Conservation (phyloP, 2,888 invertebrate species). For the Nomada fucata region DNA sequence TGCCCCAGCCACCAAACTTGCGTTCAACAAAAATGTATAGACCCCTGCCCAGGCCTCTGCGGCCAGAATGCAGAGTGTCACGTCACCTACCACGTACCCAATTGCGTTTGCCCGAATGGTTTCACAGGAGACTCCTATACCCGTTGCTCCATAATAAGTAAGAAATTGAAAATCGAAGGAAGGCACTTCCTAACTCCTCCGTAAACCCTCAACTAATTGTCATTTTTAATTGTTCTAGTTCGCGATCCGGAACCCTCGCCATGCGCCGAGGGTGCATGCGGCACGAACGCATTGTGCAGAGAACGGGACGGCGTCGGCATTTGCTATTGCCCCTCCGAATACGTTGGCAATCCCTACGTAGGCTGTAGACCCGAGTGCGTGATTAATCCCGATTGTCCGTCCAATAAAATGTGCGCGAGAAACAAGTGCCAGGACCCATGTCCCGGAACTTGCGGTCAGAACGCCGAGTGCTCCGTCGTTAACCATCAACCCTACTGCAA, state of each 20-base stretch:
- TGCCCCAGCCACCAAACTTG: slow-evolving; percentile 87
- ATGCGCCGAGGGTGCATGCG: slow-evolving; percentile 81
- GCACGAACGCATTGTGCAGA: slow-evolving; percentile 88
- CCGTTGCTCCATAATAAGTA: slow-evolving; percentile 84
- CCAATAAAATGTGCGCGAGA: slow-evolving; percentile 87
- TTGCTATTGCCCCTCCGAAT: slow-evolving; percentile 88
- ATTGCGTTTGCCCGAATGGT: slow-evolving; percentile 86
- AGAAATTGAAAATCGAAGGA: slow-evolving; percentile 22
- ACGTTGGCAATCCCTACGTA: slow-evolving; percentile 87
- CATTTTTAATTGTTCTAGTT: slow-evolving; percentile 56
- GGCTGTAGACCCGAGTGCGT: slow-evolving; percentile 90
- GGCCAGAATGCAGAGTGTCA: slow-evolving; percentile 87
- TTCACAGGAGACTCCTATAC: slow-evolving; percentile 89
- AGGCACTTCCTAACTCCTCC: too few species aligned
- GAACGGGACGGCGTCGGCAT: slow-evolving; percentile 88
- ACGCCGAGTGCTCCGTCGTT: slow-evolving; percentile 90
- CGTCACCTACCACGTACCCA: slow-evolving; percentile 88
- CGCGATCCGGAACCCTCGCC: slow-evolving; percentile 59
- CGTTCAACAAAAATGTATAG: slow-evolving; percentile 87
- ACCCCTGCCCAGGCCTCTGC: slow-evolving; percentile 89
- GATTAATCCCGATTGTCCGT: slow-evolving; percentile 88
- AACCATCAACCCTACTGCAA: slow-evolving; percentile 91
- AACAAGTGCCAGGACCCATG: slow-evolving; percentile 90
- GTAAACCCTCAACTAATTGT: slow-evolving; percentile 12
- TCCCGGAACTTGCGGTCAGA: slow-evolving; percentile 90